Evolutionary conservation across 2,113 vertebrate species (phyloP).

Genomic region (Campylomormyrus numenius): DNA sequence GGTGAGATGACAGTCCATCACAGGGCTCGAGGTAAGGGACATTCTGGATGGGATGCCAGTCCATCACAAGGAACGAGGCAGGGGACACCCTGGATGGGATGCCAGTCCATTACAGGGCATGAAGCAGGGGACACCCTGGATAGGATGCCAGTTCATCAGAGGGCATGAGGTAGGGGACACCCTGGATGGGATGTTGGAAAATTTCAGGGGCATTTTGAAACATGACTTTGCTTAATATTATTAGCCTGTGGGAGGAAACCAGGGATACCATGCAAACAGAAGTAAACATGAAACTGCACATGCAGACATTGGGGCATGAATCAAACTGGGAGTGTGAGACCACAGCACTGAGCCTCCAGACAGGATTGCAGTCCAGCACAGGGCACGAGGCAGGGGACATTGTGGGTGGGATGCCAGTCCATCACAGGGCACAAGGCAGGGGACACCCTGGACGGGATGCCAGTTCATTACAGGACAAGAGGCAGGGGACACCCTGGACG

Average conservation of each 20-base stretch:
- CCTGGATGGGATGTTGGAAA: background rate
- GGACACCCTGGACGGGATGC: too few species aligned
- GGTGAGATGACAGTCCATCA: background rate
- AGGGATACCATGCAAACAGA: background rate
- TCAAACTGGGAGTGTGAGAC: background rate
- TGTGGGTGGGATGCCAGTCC: too few species aligned
- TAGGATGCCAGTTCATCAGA: background rate
- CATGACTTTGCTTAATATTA: background rate
- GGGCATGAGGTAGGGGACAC: too few species aligned
- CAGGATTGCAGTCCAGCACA: too few species aligned
- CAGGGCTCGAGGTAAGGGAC: background rate
- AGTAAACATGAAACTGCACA: background rate
- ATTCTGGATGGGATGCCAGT: background rate
- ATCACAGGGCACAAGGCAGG: too few species aligned
- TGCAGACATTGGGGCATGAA: background rate
- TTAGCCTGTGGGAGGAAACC: background rate
- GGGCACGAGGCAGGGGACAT: background rate
- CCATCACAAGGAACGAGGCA: background rate
- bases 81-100: background rate
- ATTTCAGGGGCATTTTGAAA: background rate
- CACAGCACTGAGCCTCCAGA: background rate
- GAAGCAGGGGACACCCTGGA: background rate
- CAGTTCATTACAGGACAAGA: too few species aligned
- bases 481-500: too few species aligned
- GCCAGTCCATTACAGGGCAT: background rate